Evolutionary conservation across 64 coral and sea anemone genomes (phyloP).

Genomic region (Pachyseris speciosa): DNA sequence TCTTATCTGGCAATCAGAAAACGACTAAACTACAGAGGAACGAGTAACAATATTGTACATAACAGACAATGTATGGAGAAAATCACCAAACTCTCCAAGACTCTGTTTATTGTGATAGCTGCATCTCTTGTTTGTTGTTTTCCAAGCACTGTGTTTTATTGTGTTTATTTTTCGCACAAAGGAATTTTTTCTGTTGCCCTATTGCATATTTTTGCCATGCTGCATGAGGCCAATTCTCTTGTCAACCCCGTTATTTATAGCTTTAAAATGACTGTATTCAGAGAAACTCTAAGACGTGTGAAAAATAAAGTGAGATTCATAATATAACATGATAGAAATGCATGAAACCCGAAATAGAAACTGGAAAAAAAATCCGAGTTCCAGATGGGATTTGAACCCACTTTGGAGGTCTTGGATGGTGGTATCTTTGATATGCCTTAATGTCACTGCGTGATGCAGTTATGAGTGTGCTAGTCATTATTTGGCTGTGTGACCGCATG

Average conservation of each 20-base stretch:
- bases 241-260: conserved; percentile 1
- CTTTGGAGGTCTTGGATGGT: too few relatives aligned
- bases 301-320: too few relatives aligned
- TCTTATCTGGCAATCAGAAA: background rate
- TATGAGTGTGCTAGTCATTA: too few relatives aligned
- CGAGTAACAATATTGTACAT: background rate
- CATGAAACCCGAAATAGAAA: too few relatives aligned
- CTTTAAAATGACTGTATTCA: background rate
- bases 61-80: background rate
- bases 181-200: background rate
- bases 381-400: too few relatives aligned
- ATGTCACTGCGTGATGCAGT: too few relatives aligned
- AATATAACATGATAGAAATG: too few relatives aligned
- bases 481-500: too few relatives aligned
- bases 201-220: background rate
- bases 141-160: background rate
- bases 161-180: background rate
- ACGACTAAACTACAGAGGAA: background rate
- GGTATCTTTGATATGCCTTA: too few relatives aligned
- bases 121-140: background rate
- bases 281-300: background rate
- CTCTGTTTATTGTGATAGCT: conserved; percentile 17
- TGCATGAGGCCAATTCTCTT: background rate
- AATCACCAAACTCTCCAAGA: background rate
- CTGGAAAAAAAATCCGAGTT: too few relatives aligned